Base-by-base conservation (phyloP, 1,140 invertebrate species). In the Atta colombica region DNA sequence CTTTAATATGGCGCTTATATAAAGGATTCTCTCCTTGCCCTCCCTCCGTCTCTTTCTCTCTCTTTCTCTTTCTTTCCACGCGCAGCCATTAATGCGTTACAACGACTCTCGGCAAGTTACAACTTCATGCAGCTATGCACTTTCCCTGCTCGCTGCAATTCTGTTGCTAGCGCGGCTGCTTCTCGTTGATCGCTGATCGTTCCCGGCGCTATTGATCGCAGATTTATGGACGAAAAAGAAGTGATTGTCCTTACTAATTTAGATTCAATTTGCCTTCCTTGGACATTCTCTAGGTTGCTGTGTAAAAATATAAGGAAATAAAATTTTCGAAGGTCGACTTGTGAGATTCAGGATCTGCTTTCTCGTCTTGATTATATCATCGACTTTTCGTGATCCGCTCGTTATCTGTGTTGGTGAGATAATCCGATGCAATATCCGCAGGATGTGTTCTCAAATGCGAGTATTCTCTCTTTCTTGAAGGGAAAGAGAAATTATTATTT, bases 71-170 rank as follows among this genome's bases (percentile, higher is more conserved):
- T 80, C 51, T 51, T 51, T 28, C 28, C 68, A 35, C 61, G 69
- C 55, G 63, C 51, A 80, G 68, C 87, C 74, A 90, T 91, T 91
- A 91, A 90, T 63, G 65, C 87, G 55, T 85, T 85, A 84, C 65
- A 85, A 35, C 90, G 51, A n/a, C 68, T 90, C 85, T 77, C 63
- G 55, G 45, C 55, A 39, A 90, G 65, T 88, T 86, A 86, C 85
- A 87, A 91, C 87, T 90, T 88, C 63, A 85, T 88, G 90, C 80
- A 92, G 81, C 78, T 87, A 91, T 92, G 88, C 90, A 93, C 92
- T 93, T 93, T 92, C 90, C 86, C 51, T 75, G 51, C 69, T 25
- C 28, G 31, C 28, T 63, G 85, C 35, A 21, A 53, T 35, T 68
- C n/a, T 45, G 61, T 39, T 16, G 66, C 58, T 8, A 14, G 12